A percentile compares a stretch with the other conserved stretches of the same genome.
phyloP scores from a whole-genome alignment of 2,888 invertebrate species.

The Polietes domitor region DNA sequence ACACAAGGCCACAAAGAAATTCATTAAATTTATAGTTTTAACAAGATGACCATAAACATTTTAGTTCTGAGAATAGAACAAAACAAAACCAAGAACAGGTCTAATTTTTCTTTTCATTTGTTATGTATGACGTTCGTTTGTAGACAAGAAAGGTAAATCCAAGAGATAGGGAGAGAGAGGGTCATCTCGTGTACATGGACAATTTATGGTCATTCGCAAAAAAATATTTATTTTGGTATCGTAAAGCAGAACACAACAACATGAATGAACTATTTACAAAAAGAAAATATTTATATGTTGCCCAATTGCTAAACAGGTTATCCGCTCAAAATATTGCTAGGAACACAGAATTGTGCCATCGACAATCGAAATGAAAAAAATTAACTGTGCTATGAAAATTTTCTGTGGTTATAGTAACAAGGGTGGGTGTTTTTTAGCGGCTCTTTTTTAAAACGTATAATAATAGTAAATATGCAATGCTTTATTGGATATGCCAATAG shows the following conservation, averaged over 20 bases:
- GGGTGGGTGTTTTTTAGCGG: too few species aligned
- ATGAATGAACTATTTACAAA: too few species aligned
- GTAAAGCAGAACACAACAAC: not conserved
- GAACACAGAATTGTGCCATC: too few species aligned
- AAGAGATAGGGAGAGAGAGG: not conserved
- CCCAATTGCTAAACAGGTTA: too few species aligned
- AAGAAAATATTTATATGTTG: too few species aligned
- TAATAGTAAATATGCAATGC: too few species aligned
- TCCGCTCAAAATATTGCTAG: too few species aligned
- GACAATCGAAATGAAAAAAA: too few species aligned
- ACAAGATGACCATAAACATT: slow-evolving; percentile 33
- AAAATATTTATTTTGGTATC: not conserved
- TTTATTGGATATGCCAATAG: too few species aligned
- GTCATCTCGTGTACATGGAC: not conserved
- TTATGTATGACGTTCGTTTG: not conserved
- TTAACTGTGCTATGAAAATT: too few species aligned
- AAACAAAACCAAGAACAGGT: not conserved
- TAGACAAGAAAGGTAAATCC: not conserved
- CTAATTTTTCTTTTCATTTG: slow-evolving; percentile 2
- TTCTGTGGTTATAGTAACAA: too few species aligned
- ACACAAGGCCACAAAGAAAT: slow-evolving; percentile 43
- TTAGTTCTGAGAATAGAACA: slow-evolving; percentile 12
- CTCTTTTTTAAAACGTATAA: too few species aligned
- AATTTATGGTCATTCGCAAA: not conserved
- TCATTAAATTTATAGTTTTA: slow-evolving; percentile 60